Evolutionary conservation across 2,113 vertebrate species (phyloP).

Genomic region (Sula dactylatra): DNA sequence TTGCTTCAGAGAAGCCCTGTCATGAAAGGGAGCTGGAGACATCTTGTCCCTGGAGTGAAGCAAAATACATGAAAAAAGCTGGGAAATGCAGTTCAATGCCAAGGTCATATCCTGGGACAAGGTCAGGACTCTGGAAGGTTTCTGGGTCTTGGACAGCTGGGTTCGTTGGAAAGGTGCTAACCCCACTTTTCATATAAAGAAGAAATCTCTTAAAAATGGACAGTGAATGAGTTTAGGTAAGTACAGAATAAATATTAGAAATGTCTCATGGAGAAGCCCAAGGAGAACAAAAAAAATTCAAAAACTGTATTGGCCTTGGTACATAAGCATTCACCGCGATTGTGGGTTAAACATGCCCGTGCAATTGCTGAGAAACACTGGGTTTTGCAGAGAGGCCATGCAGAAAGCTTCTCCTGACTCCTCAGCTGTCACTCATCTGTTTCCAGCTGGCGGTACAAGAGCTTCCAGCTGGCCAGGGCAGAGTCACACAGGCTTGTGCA

Average conservation of each 20-base stretch:
- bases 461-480: neutral
- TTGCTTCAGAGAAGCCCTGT: neutral
- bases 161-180: neutral
- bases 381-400: neutral
- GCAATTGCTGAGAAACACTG: neutral
- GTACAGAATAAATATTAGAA: neutral
- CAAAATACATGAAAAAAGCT: neutral
- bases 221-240: neutral
- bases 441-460: neutral
- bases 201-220: neutral
- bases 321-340: accelerated
- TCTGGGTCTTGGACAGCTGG: neutral
- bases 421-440: neutral
- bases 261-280: neutral
- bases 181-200: neutral
- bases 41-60: neutral
- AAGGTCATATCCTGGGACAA: neutral
- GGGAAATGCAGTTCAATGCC: neutral
- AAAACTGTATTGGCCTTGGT: neutral
- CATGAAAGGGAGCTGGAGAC: neutral
- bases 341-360: neutral
- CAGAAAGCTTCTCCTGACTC: neutral
- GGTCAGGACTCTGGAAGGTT: neutral
- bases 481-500: neutral
- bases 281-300: neutral